These are phyloP conservation scores for Rhopilema esculentum DNA, from an alignment of 30 jellyfish, hydroid and myxozoan species.

Conservation along the genomic window DNA sequence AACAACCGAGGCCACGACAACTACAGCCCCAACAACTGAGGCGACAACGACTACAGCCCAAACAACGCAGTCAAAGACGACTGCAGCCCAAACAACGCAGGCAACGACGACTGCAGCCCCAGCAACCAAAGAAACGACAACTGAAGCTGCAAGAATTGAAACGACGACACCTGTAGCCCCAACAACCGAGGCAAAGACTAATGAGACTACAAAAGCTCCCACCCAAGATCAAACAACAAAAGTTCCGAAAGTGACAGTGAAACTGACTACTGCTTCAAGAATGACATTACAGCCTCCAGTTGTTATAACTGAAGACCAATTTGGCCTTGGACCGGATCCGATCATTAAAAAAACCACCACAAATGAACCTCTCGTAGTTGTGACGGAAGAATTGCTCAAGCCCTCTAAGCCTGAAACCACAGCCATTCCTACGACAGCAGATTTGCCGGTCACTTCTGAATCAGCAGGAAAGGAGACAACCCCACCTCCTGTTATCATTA, in stretches of 20 bases:
- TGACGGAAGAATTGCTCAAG: too few species aligned
- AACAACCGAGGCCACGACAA: background rate
- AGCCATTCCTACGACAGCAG: too few species aligned
- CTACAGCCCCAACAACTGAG: background rate
- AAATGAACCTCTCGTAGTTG: background rate
- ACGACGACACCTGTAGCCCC: background rate
- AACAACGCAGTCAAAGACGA: background rate
- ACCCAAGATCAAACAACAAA: constrained; percentile 4
- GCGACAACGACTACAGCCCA: background rate
- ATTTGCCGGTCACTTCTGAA: background rate
- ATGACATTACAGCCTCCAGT: background rate
- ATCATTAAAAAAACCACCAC: background rate
- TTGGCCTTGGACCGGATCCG: background rate
- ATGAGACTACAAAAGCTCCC: too few species aligned
- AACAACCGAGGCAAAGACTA: background rate
- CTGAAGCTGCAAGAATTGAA: background rate
- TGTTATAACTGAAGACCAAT: background rate
- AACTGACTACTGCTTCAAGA: background rate
- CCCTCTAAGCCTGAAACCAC: too few species aligned
- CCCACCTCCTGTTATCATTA: background rate
- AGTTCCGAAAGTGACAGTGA: background rate
- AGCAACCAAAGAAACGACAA: background rate
- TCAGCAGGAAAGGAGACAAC: background rate
- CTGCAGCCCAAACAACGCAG: background rate
- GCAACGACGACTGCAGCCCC: background rate